Evolutionary conservation across 2,888 invertebrate species (phyloP), one percentile per base, ranked within the genome.

Genomic region (Noctua pronuba): DNA sequence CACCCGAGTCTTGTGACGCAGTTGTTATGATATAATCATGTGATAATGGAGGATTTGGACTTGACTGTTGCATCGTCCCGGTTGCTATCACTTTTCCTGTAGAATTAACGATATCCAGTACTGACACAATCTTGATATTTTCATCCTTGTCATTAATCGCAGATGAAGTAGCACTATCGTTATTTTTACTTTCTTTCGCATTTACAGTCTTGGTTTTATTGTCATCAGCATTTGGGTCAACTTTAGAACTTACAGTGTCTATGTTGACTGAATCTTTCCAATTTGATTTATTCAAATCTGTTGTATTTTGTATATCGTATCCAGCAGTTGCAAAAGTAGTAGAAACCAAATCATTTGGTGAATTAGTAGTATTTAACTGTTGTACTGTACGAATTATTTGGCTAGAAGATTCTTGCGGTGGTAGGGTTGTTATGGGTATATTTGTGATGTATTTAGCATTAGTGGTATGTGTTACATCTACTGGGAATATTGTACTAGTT

Each of bases 41-140:
- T 46, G 72, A 58, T 58, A 73, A 44, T 76, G 35, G 18, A 49
- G n/a, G n/a, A 31, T 72, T 60, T 62, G 41, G 46, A 73, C 13
- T 52, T 44, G 46, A 60, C 11, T 11, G 18, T 70, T 69, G 65
- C 46, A 49, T 35, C 11, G 44, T n/a, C 16, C 4, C 58, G 35
- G 16, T 75, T 28, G n/a, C 16, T 24, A 49, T 67, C 28, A 18
- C 21, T n/a, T 58, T 70, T 16, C 11, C 55, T 64, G 66, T 21
- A 60, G 68, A 49, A 41, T 75, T 73, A 31, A 46, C 35, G 1
- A 49, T 31, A 8, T 64, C 18, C 0, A 38, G 24, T 52, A n/a
- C 16, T 75, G 74, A 55, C 13, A 46, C n/a, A 28, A 46, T 78
- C 46, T 24, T 67, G 21, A 71, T 71, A 68, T 6, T 68, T 6